Evolutionary conservation across 2,888 invertebrate species (phyloP).

Genomic region (Bellardia bayeri): DNA sequence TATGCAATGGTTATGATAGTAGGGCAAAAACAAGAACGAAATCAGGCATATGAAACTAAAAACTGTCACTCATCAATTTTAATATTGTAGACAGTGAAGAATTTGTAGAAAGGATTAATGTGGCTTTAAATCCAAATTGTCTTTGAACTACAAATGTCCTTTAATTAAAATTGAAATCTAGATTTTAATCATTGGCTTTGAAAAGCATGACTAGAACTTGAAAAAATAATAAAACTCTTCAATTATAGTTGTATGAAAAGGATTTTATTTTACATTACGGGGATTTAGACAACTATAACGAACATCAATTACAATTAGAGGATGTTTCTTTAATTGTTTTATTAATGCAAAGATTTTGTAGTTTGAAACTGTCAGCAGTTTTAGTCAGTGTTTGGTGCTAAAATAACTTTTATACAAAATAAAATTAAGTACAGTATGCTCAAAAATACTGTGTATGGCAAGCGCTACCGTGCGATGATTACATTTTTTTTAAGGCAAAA

Average conservation of each 20-base stretch:
- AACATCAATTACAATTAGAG: background rate
- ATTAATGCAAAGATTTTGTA: too few relatives aligned
- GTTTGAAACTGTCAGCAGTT: too few relatives aligned
- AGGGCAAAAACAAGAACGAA: conserved; percentile 1
- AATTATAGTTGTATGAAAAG: background rate
- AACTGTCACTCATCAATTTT: conserved; percentile 64
- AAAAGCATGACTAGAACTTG: background rate
- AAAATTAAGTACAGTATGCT: too few relatives aligned
- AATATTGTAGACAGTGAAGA: conserved; percentile 11
- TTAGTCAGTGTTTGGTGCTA: too few relatives aligned
- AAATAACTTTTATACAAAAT: too few relatives aligned
- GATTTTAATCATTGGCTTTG: background rate
- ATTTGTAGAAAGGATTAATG: conserved; percentile 40
- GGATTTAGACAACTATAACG: background rate
- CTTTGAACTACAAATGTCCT: conserved; percentile 31
- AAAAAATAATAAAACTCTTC: background rate
- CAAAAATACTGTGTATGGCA: too few relatives aligned
- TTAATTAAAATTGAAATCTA: conserved; percentile 5
- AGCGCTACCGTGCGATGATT: too few relatives aligned
- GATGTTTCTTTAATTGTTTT: background rate
- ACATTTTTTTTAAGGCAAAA: too few relatives aligned
- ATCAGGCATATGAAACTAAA: conserved; percentile 29
- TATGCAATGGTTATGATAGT: conserved; percentile 1
- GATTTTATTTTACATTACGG: background rate
- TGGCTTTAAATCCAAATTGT: conserved; percentile 28